Conservation (phyloP, 1,140 invertebrate species). For the Paralvinella palmiformis region DNA sequence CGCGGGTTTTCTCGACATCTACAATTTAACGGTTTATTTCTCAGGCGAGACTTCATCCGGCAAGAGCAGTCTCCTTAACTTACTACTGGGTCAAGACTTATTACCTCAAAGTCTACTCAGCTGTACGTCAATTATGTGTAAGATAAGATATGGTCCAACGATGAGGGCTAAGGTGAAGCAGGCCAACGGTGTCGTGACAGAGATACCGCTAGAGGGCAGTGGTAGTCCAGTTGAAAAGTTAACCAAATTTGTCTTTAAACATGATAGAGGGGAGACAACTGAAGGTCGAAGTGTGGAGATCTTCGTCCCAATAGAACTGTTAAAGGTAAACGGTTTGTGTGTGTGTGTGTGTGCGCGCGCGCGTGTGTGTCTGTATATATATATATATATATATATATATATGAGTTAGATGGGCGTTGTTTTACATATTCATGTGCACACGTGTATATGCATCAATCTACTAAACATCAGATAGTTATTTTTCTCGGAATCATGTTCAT, state of each 20-base stretch:
- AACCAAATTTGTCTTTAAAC: not conserved
- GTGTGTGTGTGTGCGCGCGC: too few relatives aligned
- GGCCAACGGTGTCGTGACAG: not conserved
- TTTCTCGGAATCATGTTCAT: too few relatives aligned
- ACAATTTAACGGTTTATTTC: not conserved
- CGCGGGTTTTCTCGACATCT: not conserved
- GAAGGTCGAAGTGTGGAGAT: constrained; percentile 24
- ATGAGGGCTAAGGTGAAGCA: not conserved
- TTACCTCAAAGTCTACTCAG: constrained; percentile 31
- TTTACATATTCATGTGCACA: too few relatives aligned
- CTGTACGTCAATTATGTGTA: constrained; percentile 36
- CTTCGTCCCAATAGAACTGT: constrained; percentile 26
- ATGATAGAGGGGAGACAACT: constrained; percentile 20
- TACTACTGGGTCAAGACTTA: constrained; percentile 32
- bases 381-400: too few relatives aligned
- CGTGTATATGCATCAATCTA: too few relatives aligned
- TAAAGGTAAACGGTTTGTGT: too few relatives aligned
- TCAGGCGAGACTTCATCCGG: constrained; percentile 41
- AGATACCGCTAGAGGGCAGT: constrained; percentile 13
- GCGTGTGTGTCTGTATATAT: too few relatives aligned
- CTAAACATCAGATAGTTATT: too few relatives aligned
- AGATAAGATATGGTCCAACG: constrained; percentile 23
- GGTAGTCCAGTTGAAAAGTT: constrained; percentile 21
- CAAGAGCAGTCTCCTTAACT: constrained; percentile 37
- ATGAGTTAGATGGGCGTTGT: too few relatives aligned